Evolutionary conservation across 2,888 invertebrate species (phyloP), one percentile per base, ranked within the genome.

Genomic region (Amphiduros pacificus): DNA sequence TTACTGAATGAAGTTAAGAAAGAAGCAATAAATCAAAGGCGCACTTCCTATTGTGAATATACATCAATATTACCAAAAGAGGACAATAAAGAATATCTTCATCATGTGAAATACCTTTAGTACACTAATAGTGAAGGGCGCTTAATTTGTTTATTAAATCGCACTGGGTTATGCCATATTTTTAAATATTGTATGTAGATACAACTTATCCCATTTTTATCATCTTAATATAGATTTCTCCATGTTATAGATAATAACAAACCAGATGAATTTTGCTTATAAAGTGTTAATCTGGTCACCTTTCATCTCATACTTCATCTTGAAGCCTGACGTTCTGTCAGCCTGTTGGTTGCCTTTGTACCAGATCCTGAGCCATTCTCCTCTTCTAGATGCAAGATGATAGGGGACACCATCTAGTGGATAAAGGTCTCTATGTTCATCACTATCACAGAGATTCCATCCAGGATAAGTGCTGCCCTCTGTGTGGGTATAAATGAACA

Each of bases 401-500:
- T 14, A 44, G 24, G 55, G 55, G 1, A 26, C 27, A 22, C 55
- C 55, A 40, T 40, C 28, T 44, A 55, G 44, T 17, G 55, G 55
- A 36, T 32, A 55, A n/a, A n/a, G n/a, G n/a, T n/a, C n/a, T n/a
- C n/a, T n/a, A n/a, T n/a, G n/a, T 29, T 24, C 24, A n/a, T 28
- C 41, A 6, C 27, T 24, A 9, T 24, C 24, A 20, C 55, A 55
- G 4, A 55, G 26, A 27, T 55, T 55, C 55, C 55, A 55, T 22
- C 55, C 55, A 4, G 55, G 55, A 36, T 55, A 55, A 20, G 41
- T 55, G 55, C 27, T 44, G 17, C 24, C 44, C 11, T n/a, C 27
- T 2, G 41, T 17, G 22, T 55, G 27, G 17, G 55, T 55, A 41
- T 55, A 55, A 5, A 55, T 36, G 27, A 55, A 55, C 26, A 55